These are phyloP conservation scores for Microplitis demolitor DNA, from an alignment of 1,140 invertebrate species.

Conservation along the genomic window DNA sequence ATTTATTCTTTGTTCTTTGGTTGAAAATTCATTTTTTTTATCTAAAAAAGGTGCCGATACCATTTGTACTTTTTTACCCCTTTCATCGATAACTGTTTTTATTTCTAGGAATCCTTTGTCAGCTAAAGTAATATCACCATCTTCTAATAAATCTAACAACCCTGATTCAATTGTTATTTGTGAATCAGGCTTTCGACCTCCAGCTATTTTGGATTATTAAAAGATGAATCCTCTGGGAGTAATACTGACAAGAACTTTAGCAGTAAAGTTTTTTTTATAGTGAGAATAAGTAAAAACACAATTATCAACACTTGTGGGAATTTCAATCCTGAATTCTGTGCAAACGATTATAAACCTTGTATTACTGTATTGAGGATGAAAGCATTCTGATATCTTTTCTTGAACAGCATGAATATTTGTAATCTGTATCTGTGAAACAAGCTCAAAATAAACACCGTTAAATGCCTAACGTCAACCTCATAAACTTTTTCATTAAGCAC, in stretches of 20 bases:
- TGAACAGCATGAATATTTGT: constrained; percentile 26
- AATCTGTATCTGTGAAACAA: too few species aligned
- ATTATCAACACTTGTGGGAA: constrained; percentile 39
- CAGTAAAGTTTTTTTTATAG: constrained; percentile 51
- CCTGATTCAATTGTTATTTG: constrained; percentile 39
- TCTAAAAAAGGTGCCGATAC: constrained; percentile 40
- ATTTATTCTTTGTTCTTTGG: constrained; percentile 38
- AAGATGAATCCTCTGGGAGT: constrained; percentile 42
- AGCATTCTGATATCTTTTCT: constrained; percentile 37
- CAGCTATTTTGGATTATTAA: constrained; percentile 44
- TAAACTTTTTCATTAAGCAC: too few species aligned
- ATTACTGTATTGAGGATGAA: constrained; percentile 42
- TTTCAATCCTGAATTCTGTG: constrained; percentile 51
- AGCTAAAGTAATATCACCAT: constrained; percentile 43
- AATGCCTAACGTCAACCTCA: too few species aligned
- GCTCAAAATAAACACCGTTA: too few species aligned
- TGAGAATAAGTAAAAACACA: constrained; percentile 42
- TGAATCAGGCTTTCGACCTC: constrained; percentile 48
- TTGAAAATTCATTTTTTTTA: constrained; percentile 36
- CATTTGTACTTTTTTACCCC: constrained; percentile 25
- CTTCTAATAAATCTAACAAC: constrained; percentile 39
- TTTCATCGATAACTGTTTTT: constrained; percentile 24
- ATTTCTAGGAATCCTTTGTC: constrained; percentile 51
- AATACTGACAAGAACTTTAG: constrained; percentile 39
- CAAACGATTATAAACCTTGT: constrained; percentile 53